A percentile compares a stretch with the other conserved stretches of the same genome.
Conservation (phyloP, 1,140 invertebrate genomes). For the Megalopta genalis region DNA sequence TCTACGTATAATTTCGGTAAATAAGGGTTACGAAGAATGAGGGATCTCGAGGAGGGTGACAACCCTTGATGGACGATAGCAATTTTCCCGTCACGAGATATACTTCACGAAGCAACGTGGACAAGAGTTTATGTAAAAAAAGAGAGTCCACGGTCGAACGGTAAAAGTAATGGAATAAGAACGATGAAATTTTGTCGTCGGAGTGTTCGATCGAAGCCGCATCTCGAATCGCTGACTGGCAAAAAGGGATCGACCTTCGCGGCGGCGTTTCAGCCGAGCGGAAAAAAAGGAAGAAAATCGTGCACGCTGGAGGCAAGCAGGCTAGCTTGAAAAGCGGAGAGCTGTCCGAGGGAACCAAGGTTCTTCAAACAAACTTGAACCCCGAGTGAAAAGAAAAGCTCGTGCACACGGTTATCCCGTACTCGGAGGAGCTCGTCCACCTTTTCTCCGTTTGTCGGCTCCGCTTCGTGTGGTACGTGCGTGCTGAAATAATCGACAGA, state of each 20-base stretch:
- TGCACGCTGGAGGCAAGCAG: no score
- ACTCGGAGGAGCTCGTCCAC: slow-evolving; percentile 12
- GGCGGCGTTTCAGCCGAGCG: background rate
- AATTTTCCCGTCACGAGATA: no score
- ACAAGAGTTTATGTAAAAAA: no score
- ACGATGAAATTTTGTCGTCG: no score
- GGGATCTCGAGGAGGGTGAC: no score
- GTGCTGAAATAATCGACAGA: slow-evolving; percentile 36
- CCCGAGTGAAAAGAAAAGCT: slow-evolving; percentile 27
- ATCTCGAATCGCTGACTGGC: background rate
- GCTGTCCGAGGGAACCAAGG: slow-evolving; percentile 24
- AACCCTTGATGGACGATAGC: no score
- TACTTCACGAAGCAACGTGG: no score
- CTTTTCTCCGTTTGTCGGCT: slow-evolving; percentile 26
- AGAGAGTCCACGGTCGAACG: no score
- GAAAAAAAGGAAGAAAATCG: background rate
- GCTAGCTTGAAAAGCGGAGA: slow-evolving; percentile 3
- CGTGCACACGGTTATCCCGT: background rate
- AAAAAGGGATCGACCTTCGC: background rate
- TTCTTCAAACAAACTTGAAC: slow-evolving; percentile 50
- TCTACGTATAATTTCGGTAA: no score
- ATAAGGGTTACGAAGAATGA: no score
- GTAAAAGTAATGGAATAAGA: no score
- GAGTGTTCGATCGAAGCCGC: background rate
- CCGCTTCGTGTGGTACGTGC: background rate